Evolutionary conservation across 37 sponge, comb jelly and placozoan genomes (phyloP).

Genomic region (Crambe crambe): DNA sequence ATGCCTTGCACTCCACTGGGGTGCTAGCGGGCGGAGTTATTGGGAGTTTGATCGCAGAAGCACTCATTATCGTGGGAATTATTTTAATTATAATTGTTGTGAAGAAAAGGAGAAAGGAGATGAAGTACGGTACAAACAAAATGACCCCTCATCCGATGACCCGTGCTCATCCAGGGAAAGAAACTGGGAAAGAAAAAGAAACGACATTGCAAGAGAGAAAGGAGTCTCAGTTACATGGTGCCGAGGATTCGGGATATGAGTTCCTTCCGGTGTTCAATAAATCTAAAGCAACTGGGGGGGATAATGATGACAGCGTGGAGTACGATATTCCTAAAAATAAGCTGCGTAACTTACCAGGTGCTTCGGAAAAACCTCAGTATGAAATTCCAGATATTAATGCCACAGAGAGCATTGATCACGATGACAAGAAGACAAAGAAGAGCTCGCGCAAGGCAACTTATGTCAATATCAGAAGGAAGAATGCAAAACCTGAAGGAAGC

Average conservation of each 20-base stretch:
- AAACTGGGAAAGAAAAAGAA: background rate
- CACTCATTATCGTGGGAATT: background rate
- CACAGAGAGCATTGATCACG: background rate
- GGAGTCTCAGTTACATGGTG: too few species aligned
- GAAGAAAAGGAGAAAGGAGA: background rate
- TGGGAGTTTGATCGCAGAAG: background rate
- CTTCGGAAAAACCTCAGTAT: background rate
- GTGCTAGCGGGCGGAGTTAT: background rate
- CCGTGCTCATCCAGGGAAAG: background rate
- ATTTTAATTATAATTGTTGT: too few species aligned
- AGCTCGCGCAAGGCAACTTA: background rate
- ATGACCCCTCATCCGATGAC: background rate
- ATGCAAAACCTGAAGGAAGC: too few species aligned
- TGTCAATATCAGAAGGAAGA: background rate
- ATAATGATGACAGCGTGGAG: background rate
- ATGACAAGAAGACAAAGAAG: background rate
- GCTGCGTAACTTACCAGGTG: background rate
- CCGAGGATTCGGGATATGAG: background rate
- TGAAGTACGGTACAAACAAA: background rate
- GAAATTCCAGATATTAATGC: background rate
- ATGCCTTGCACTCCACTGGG: background rate
- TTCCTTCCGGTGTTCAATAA: background rate
- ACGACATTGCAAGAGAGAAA: background rate
- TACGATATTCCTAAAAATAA: background rate
- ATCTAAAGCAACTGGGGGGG: background rate